Conservation (phyloP, 2,888 invertebrate genomes). For the Melikaiella ostensackeni region DNA sequence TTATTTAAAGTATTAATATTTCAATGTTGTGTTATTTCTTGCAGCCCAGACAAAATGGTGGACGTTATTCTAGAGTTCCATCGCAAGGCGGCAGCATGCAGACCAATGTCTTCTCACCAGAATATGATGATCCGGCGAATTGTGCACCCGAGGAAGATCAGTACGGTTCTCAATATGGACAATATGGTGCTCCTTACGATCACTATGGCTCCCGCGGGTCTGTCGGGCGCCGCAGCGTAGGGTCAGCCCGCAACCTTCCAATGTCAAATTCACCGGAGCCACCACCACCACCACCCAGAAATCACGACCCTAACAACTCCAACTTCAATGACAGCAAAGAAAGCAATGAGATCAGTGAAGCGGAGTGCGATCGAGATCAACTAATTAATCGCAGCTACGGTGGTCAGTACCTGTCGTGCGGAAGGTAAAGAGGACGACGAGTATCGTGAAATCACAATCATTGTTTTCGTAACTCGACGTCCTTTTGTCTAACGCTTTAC, state of each 20-base stretch:
- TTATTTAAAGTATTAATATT: not conserved
- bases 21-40: slow-evolving; percentile 21
- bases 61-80: slow-evolving; percentile 86
- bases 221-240: slow-evolving; percentile 82
- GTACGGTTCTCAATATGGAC: slow-evolving; percentile 91
- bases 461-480: not conserved
- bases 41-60: slow-evolving; percentile 83
- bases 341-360: slow-evolving; percentile 95
- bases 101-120: slow-evolving; percentile 82
- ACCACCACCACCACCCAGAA: slow-evolving; percentile 87
- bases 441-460: not conserved
- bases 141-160: slow-evolving; percentile 95
- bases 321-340: slow-evolving; percentile 96
- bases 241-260: slow-evolving; percentile 81
- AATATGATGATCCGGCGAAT: slow-evolving; percentile 96
- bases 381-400: slow-evolving; percentile 89
- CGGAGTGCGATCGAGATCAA: slow-evolving; percentile 93
- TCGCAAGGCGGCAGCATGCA: slow-evolving; percentile 87
- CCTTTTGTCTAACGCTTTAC: slow-evolving; percentile 11
- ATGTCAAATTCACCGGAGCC: slow-evolving; percentile 81
- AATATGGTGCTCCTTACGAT: slow-evolving; percentile 91
- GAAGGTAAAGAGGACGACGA: slow-evolving; percentile 6
- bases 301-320: slow-evolving; percentile 87
- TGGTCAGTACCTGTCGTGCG: slow-evolving; percentile 80
- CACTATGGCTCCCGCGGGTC: slow-evolving; percentile 93